phyloP scores from a whole-genome alignment of 1,140 invertebrate species.

The Aphelenchoides besseyi region DNA sequence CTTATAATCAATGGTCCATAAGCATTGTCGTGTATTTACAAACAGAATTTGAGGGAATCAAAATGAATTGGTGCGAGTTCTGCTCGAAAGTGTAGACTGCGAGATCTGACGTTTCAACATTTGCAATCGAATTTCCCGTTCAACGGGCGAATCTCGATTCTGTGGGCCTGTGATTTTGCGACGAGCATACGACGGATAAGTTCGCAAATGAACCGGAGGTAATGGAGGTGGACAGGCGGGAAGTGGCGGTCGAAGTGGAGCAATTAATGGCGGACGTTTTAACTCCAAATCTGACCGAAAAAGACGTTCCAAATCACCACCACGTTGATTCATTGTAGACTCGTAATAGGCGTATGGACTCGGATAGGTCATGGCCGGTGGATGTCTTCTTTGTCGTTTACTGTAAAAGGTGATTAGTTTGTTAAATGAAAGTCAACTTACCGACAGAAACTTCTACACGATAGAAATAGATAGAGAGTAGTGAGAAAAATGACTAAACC shows the following conservation, averaged over 20 bases:
- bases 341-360: background rate
- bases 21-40: background rate
- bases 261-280: slow-evolving; percentile 12
- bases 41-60: background rate
- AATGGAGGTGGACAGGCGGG: background rate
- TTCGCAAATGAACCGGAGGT: slow-evolving; percentile 2
- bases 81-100: background rate
- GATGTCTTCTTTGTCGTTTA: background rate
- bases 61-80: slow-evolving; percentile 2
- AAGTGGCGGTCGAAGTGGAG: slow-evolving; percentile 1
- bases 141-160: slow-evolving; percentile 17
- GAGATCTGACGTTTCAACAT: slow-evolving; percentile 14
- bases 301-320: slow-evolving; percentile 3
- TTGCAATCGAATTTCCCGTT: slow-evolving; percentile 19
- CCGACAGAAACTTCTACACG: slow-evolving; percentile 8
- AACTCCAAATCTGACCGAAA: slow-evolving; percentile 23
- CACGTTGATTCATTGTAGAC: background rate
- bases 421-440: background rate
- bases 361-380: background rate
- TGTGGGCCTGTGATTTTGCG: background rate
- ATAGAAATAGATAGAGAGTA: background rate
- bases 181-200: slow-evolving; percentile 14
- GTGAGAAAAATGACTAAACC: background rate
- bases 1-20: too few species aligned
- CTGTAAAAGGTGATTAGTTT: background rate